A percentile compares a stretch with the other conserved stretches of the same genome.
These are phyloP conservation scores for Bostrychus sinensis DNA, from an alignment of 2,113 vertebrate species.

Conservation along the genomic window DNA sequence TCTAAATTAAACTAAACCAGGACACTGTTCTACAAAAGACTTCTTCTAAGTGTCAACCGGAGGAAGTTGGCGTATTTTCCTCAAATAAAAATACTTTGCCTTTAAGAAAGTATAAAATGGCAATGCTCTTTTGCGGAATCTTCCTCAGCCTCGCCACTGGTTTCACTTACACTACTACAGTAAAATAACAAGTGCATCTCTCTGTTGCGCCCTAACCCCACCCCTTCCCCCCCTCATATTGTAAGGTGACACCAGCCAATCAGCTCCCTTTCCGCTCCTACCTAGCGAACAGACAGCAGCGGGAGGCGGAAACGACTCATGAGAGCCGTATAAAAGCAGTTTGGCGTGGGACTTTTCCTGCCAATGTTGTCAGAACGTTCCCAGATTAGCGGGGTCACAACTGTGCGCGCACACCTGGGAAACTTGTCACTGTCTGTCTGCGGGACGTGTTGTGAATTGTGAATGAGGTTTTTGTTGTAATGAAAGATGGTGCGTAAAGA, in stretches of 20 bases:
- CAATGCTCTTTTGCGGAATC: neutral
- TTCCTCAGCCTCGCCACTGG: neutral
- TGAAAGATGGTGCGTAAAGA: no score
- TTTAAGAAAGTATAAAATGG: neutral
- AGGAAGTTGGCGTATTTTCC: no score
- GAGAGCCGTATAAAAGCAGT: constrained; percentile 60
- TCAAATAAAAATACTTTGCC: no score
- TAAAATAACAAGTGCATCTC: constrained; percentile 20
- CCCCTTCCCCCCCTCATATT: constrained; percentile 41
- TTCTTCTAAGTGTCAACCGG: no score
- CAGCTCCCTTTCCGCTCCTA: constrained; percentile 66
- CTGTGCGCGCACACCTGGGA: constrained; percentile 17
- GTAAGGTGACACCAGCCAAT: constrained; percentile 74
- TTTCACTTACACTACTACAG: neutral
- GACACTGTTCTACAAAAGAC: no score
- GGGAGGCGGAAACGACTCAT: constrained; percentile 54
- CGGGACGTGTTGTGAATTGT: neutral
- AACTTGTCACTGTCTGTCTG: constrained; percentile 32
- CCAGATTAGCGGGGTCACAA: neutral
- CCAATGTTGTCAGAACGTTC: constrained; percentile 24
- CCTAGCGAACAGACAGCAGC: constrained; percentile 17
- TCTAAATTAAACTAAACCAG: no score
- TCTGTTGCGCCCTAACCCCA: constrained; percentile 10
- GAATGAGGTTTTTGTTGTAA: neutral
- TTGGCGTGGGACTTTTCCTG: constrained; percentile 44